These are phyloP conservation scores for Sycobia sp. DNA, from an alignment of 1,140 invertebrate species.

Conservation along the genomic window DNA sequence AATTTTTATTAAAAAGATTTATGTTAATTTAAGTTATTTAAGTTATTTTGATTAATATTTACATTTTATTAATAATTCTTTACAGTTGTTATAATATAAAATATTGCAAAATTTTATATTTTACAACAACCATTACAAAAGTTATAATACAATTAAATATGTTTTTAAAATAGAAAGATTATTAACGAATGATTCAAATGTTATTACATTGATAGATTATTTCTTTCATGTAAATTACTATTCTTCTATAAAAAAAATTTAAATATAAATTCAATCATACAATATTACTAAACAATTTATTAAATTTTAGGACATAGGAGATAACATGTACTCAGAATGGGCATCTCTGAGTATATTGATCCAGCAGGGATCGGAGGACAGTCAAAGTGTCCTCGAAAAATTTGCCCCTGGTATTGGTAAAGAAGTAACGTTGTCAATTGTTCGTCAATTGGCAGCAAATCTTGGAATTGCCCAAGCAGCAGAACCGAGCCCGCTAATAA, in stretches of 20 bases:
- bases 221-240: background rate
- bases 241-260: background rate
- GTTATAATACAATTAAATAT: background rate
- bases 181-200: background rate
- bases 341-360: slow-evolving; percentile 75
- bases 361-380: slow-evolving; percentile 68
- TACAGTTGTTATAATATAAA: background rate
- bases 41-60: too few relatives aligned
- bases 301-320: slow-evolving; percentile 53
- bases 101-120: background rate
- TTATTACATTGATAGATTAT: background rate
- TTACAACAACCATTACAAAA: background rate
- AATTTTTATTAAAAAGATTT: background rate
- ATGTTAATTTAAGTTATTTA: too few relatives aligned
- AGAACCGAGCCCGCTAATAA: slow-evolving; percentile 75
- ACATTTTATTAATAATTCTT: too few relatives aligned
- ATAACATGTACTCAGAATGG: slow-evolving; percentile 87
- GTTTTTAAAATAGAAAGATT: too few relatives aligned
- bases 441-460: slow-evolving; percentile 78
- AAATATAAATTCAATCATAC: background rate
- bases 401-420: slow-evolving; percentile 77
- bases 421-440: slow-evolving; percentile 83
- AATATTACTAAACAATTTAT: slow-evolving; percentile 9
- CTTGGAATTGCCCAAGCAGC: slow-evolving; percentile 77
- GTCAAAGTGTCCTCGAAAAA: slow-evolving; percentile 84